Conservation (phyloP, 2,888 invertebrate genomes). For the Amblyjoppa proteus region DNA sequence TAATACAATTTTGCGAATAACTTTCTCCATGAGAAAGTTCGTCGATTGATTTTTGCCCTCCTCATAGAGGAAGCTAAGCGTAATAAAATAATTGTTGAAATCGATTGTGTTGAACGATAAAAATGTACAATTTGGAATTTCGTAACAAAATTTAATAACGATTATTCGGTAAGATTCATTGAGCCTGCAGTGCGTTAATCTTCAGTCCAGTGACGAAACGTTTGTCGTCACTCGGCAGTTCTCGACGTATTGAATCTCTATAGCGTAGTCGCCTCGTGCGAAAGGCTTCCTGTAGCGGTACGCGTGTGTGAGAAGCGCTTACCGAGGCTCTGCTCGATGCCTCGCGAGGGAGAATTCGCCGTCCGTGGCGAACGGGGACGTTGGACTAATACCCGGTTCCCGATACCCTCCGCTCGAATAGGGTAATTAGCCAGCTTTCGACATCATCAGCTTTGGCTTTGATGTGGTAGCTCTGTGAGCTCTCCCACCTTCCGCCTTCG, state of each 20-base stretch:
- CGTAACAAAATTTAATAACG: too few relatives aligned
- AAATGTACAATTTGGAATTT: too few relatives aligned
- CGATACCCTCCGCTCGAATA: slow-evolving; percentile 73
- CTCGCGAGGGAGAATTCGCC: slow-evolving; percentile 39
- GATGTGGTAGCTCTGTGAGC: slow-evolving; percentile 75
- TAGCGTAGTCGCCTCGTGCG: neutral
- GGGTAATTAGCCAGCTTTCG: slow-evolving; percentile 81
- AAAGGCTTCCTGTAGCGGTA: slow-evolving; percentile 15
- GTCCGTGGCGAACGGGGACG: slow-evolving; percentile 24
- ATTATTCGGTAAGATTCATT: too few relatives aligned
- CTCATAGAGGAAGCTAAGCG: too few relatives aligned
- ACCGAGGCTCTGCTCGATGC: neutral
- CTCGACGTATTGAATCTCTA: neutral
- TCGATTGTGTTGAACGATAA: too few relatives aligned
- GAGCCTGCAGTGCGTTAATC: neutral
- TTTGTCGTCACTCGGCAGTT: neutral
- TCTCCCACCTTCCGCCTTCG: slow-evolving; percentile 33
- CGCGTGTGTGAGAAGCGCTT: neutral
- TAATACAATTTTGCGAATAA: too few relatives aligned
- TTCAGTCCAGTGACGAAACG: neutral
- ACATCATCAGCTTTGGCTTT: slow-evolving; percentile 80
- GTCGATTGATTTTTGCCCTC: too few relatives aligned
- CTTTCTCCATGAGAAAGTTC: too few relatives aligned
- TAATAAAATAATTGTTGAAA: too few relatives aligned
- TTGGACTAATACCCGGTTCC: slow-evolving; percentile 60